Percentiles rank a stretch among this genome's conserved stretches.
Evolutionary conservation across 1,140 invertebrate genomes (phyloP).

Genomic region (Zophobas morio): DNA sequence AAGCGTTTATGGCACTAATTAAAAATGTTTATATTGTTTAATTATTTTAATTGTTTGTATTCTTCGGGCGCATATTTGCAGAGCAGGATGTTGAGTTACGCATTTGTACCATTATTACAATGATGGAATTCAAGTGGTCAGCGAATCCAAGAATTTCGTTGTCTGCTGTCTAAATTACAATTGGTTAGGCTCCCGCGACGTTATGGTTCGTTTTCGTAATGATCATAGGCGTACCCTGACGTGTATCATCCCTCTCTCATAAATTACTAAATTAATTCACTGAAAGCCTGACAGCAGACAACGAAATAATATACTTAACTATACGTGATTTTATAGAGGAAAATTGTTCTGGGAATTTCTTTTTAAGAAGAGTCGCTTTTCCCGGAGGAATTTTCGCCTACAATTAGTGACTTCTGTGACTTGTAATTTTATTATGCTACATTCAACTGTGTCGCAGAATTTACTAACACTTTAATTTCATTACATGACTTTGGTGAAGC

Average conservation of each 20-base stretch:
- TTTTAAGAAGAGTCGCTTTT: no score
- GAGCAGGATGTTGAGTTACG: slow-evolving; percentile 16
- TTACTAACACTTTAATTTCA: background rate
- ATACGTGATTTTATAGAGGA: slow-evolving; percentile 5
- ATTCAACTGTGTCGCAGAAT: background rate
- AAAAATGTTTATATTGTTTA: slow-evolving; percentile 27
- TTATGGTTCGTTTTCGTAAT: background rate
- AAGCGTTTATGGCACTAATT: slow-evolving; percentile 31
- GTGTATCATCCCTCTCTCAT: slow-evolving; percentile 11
- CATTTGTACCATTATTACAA: background rate
- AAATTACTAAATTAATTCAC: slow-evolving; percentile 45
- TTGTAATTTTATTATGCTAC: background rate
- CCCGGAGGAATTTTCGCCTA: no score
- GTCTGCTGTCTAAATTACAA: slow-evolving; percentile 16
- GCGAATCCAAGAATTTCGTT: slow-evolving; percentile 23
- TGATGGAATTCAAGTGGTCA: slow-evolving; percentile 25
- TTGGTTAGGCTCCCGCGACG: background rate
- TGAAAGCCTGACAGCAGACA: slow-evolving; percentile 31
- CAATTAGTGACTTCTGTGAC: no score
- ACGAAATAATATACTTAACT: background rate
- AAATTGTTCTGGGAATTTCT: background rate
- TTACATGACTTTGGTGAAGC: slow-evolving; percentile 51
- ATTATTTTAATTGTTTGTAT: slow-evolving; percentile 34
- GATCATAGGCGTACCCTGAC: slow-evolving; percentile 23
- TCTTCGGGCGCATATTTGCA: background rate